A percentile compares a stretch with the other conserved stretches of the same genome.
These are phyloP conservation scores for Xiphophorus couchianus DNA, from an alignment of 2,113 vertebrate species.

Conservation along the genomic window DNA sequence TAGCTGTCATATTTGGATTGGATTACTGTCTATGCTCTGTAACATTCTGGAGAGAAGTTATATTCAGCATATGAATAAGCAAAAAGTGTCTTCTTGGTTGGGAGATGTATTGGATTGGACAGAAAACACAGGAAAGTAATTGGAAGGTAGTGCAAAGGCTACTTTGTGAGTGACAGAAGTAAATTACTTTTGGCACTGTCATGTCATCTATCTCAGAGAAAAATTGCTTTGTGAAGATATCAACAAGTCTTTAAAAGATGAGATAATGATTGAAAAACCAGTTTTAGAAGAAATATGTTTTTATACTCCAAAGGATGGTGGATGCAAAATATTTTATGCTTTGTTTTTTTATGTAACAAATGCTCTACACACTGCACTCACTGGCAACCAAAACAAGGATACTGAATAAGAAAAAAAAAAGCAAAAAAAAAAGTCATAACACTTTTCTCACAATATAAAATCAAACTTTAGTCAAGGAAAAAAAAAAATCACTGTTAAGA, in stretches of 20 bases:
- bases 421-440: neutral
- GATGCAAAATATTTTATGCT: neutral
- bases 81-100: neutral
- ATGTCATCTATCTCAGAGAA: constrained; percentile 2
- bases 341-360: neutral
- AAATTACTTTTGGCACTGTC: constrained; percentile 1
- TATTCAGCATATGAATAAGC: constrained; percentile 8
- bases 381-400: neutral
- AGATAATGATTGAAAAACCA: neutral
- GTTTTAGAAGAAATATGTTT: neutral
- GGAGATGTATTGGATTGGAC: constrained; percentile 1
- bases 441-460: neutral
- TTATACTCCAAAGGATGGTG: neutral
- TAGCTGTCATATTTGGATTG: neutral
- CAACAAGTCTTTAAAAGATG: constrained; percentile 5
- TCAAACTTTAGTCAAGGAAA: too few relatives aligned
- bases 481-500: too few relatives aligned
- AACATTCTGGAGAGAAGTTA: constrained; percentile 11
- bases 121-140: constrained; percentile 3
- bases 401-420: too few relatives aligned
- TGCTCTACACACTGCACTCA: neutral
- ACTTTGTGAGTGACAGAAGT: constrained; percentile 36
- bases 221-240: constrained; percentile 33
- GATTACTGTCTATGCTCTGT: constrained; percentile 2
- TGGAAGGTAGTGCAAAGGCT: constrained; percentile 5